A percentile compares a stretch with the other conserved stretches of the same genome.
phyloP scores from a whole-genome alignment of 2,797 vertebrate species.

The Cossypha polioptera region DNA sequence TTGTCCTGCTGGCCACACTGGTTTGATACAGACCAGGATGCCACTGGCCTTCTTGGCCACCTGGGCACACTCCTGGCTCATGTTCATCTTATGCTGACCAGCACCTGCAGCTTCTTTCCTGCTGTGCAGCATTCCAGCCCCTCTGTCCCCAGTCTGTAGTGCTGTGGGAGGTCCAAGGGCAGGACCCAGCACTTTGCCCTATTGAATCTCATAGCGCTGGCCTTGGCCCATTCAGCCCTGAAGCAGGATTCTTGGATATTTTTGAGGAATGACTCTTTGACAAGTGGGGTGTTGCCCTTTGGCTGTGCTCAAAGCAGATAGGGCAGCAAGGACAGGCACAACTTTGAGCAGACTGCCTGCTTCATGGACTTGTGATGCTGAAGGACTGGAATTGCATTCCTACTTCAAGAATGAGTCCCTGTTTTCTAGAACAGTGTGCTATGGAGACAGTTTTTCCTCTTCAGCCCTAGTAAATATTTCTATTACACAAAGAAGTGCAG shows the following conservation, averaged over 20 bases:
- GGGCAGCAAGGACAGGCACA: background rate
- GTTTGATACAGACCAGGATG: background rate
- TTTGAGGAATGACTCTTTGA: background rate
- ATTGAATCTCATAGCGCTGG: background rate
- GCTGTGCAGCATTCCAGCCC: background rate
- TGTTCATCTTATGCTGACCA: background rate
- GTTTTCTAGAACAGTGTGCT: background rate
- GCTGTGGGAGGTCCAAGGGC: fast-evolving
- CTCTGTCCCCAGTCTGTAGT: fast-evolving
- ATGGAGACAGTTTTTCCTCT: background rate
- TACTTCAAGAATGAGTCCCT: background rate
- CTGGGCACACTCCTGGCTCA: background rate
- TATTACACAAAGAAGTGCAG: background rate
- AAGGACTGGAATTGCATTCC: background rate
- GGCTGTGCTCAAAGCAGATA: background rate
- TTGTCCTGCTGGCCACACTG: background rate
- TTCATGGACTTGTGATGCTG: background rate
- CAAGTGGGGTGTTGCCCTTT: background rate
- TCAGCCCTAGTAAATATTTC: background rate
- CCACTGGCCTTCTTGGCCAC: background rate
- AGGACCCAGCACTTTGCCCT: too few relatives aligned
- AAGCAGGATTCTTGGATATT: background rate
- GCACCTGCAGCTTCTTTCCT: background rate
- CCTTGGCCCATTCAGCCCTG: background rate
- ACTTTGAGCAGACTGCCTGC: background rate